Conservation (phyloP, 2,113 vertebrate genomes). For the Abramis brama region DNA sequence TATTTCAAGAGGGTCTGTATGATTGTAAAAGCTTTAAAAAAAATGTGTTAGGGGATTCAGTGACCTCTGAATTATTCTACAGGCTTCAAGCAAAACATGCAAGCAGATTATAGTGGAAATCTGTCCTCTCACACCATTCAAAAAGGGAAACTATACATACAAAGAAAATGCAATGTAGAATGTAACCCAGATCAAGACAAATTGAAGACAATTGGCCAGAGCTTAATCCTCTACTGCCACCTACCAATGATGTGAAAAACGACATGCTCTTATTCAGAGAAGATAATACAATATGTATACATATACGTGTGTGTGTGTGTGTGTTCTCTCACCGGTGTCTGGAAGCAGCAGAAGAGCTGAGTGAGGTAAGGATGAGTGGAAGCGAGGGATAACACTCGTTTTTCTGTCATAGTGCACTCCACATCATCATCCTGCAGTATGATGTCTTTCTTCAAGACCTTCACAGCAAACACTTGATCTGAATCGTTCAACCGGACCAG, state of each 20-base stretch:
- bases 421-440: conserved; percentile 97
- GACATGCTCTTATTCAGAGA: neutral
- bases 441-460: conserved; percentile 96
- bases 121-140: neutral
- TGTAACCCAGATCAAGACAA: neutral
- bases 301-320: no score
- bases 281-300: neutral
- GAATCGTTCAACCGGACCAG: conserved; percentile 84
- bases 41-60: neutral
- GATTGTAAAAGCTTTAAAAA: neutral
- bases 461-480: conserved; percentile 89
- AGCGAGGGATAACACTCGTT: conserved; percentile 90
- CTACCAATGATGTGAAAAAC: neutral
- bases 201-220: neutral
- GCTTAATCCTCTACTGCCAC: conserved; percentile 9
- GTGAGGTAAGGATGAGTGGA: conserved; percentile 95
- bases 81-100: neutral
- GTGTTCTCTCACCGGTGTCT: conserved; percentile 83
- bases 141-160: neutral
- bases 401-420: conserved; percentile 97
- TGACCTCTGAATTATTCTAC: neutral
- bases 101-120: neutral
- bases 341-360: conserved; percentile 96
- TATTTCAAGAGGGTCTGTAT: neutral
- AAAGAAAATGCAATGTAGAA: neutral